Evolutionary conservation across 2,113 vertebrate genomes (phyloP).

Genomic region (Platycercus adscitus): DNA sequence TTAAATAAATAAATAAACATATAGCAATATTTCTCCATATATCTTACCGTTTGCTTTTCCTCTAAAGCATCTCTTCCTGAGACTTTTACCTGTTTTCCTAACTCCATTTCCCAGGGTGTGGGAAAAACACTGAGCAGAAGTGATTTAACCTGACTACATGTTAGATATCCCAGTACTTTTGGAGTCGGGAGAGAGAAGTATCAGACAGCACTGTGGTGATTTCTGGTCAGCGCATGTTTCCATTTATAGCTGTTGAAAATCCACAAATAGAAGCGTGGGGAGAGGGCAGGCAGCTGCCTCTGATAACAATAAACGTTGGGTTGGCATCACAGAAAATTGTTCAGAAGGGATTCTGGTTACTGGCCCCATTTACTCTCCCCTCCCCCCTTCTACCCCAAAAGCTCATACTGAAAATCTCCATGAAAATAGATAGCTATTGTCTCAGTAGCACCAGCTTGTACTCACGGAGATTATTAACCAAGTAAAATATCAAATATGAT

Average conservation of each 20-base stretch:
- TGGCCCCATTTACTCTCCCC: neutral
- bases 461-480: neutral
- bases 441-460: neutral
- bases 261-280: slow-evolving; percentile 87
- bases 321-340: slow-evolving; percentile 53
- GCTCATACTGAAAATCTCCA: neutral
- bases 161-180: slow-evolving; percentile 69
- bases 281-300: slow-evolving; percentile 79
- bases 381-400: neutral
- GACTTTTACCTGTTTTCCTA: slow-evolving; percentile 63
- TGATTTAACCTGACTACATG: slow-evolving; percentile 67
- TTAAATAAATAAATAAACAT: neutral
- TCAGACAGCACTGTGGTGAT: slow-evolving; percentile 75
- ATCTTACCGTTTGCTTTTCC: slow-evolving; percentile 77
- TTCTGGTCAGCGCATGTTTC: slow-evolving; percentile 82
- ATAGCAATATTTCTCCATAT: neutral
- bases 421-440: neutral
- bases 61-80: slow-evolving; percentile 53
- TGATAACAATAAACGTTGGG: slow-evolving; percentile 80
- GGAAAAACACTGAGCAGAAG: slow-evolving; percentile 37
- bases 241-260: slow-evolving; percentile 92
- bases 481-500: neutral
- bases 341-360: slow-evolving; percentile 34
- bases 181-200: slow-evolving; percentile 70
- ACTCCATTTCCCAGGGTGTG: slow-evolving; percentile 73